Percentiles rank a stretch among this genome's conserved stretches.
Evolutionary conservation across 2,797 vertebrate species (phyloP).

Genomic region (Typhlichthys subterraneus): DNA sequence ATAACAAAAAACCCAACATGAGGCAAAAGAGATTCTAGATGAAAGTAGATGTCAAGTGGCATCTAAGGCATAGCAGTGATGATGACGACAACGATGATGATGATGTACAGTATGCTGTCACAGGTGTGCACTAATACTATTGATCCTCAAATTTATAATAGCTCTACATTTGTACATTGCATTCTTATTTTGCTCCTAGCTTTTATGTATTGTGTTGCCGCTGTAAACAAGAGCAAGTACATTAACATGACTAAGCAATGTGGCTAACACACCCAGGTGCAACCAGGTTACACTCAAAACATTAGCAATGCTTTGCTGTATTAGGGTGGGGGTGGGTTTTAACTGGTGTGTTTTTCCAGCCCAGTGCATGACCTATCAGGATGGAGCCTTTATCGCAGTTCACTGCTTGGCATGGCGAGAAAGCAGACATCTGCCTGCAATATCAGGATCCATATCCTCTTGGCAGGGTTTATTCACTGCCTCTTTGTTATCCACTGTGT

Average conservation of each 20-base stretch:
- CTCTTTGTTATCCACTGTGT: slow-evolving; percentile 47
- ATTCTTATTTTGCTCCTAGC: too few relatives aligned
- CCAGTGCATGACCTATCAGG: slow-evolving; percentile 43
- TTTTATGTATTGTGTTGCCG: not conserved
- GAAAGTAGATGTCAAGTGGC: not conserved
- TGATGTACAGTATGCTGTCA: slow-evolving; percentile 17
- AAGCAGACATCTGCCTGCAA: slow-evolving; percentile 39
- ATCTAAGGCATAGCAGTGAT: slow-evolving; percentile 9
- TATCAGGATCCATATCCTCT: slow-evolving; percentile 45
- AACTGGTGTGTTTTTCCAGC: slow-evolving; percentile 30
- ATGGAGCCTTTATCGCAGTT: slow-evolving; percentile 44
- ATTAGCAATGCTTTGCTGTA: slow-evolving; percentile 30
- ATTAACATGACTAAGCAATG: not conserved
- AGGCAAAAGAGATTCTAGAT: not conserved
- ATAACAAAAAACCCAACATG: not conserved
- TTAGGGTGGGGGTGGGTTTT: slow-evolving; percentile 16
- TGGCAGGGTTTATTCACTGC: slow-evolving; percentile 28
- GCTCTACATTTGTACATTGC: too few relatives aligned
- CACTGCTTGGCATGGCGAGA: slow-evolving; percentile 35
- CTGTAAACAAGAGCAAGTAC: slow-evolving; percentile 1
- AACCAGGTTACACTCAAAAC: too few relatives aligned
- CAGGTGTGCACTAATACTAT: slow-evolving; percentile 1
- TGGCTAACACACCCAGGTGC: slow-evolving; percentile 3
- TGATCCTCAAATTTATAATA: not conserved
- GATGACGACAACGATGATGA: not conserved